Evolutionary conservation across 2,797 vertebrate genomes (phyloP).

Genomic region (Meda fulgida): DNA sequence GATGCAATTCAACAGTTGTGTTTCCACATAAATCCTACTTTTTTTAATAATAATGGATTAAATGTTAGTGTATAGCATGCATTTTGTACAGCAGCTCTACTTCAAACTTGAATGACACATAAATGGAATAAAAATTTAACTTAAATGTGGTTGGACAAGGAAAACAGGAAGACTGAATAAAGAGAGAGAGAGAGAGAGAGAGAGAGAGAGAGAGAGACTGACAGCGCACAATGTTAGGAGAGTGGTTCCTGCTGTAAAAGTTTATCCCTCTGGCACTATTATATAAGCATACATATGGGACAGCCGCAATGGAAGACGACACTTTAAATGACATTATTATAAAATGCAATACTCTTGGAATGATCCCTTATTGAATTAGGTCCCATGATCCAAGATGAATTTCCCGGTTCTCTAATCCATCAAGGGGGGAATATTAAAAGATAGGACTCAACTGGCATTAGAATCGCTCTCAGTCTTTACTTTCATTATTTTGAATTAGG

Average conservation of each 20-base stretch:
- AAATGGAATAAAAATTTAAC: conserved; percentile 52
- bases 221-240: conserved; percentile 42
- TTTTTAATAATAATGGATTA: conserved; percentile 56
- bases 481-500: conserved; percentile 99
- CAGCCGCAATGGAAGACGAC: conserved; percentile 99
- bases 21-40: conserved; percentile 4
- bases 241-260: conserved; percentile 88
- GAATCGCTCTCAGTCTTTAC: conserved; percentile 99
- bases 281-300: conserved; percentile 99
- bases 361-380: conserved; percentile 99
- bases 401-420: conserved; percentile 99
- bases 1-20: conserved; percentile 34
- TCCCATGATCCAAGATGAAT: conserved; percentile 99
- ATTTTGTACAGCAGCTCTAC: conserved; percentile 55
- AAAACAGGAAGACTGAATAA: conserved; percentile 7
- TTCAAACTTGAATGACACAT: conserved; percentile 47
- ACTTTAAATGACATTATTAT: conserved; percentile 99
- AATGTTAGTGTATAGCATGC: conserved; percentile 56
- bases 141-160: conserved; percentile 66
- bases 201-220: conserved; percentile 41
- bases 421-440: conserved; percentile 99
- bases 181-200: conserved; percentile 56
- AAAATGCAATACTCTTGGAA: conserved; percentile 99
- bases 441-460: conserved; percentile 99
- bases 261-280: conserved; percentile 96